Evolutionary conservation across 2,113 vertebrate species (phyloP).

Genomic region (Petrocephalus microphthalmus): DNA sequence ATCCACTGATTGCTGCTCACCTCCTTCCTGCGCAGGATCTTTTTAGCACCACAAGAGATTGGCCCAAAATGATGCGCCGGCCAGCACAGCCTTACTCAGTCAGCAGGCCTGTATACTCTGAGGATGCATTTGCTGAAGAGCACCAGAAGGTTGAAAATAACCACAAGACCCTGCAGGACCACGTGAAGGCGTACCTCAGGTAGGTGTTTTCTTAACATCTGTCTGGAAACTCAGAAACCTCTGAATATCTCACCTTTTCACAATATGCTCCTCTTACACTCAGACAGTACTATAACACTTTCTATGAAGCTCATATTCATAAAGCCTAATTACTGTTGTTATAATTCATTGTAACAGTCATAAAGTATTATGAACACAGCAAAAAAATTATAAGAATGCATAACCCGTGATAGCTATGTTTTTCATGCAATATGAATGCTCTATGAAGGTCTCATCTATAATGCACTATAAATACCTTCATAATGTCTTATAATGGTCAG

Average conservation of each 20-base stretch:
- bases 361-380: too few species aligned
- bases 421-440: too few species aligned
- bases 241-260: neutral
- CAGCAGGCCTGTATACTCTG: conserved; percentile 76
- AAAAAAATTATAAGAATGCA: too few species aligned
- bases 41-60: conserved; percentile 16
- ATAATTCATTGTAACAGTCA: too few species aligned
- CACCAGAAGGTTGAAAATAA: conserved; percentile 68
- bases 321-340: too few species aligned
- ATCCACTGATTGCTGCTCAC: neutral
- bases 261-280: neutral
- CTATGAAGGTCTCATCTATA: too few species aligned
- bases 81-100: conserved; percentile 72
- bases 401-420: too few species aligned
- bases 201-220: conserved; percentile 52
- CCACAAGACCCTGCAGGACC: conserved; percentile 71
- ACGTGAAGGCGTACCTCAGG: conserved; percentile 70
- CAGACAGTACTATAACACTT: too few species aligned
- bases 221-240: neutral
- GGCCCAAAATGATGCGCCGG: conserved; percentile 62
- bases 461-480: too few species aligned
- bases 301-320: too few species aligned
- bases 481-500: too few species aligned
- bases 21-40: neutral
- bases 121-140: conserved; percentile 68